These are phyloP conservation scores for Gila robusta DNA, from an alignment of 2,797 vertebrate species.

Conservation along the genomic window DNA sequence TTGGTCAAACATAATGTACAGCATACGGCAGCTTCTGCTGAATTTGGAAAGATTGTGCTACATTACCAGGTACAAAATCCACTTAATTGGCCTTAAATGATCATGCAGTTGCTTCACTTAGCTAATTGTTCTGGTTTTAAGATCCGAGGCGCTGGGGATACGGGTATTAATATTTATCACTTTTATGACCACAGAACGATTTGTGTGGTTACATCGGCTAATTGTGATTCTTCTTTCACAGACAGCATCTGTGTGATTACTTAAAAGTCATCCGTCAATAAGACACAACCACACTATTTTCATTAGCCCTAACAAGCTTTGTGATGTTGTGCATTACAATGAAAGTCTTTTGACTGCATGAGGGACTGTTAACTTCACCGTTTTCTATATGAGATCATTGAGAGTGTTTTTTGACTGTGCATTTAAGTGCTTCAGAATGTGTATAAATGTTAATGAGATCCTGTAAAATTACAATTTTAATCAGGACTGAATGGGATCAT, in stretches of 20 bases:
- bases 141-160: conserved; percentile 27
- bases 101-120: conserved; percentile 49
- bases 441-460: conserved; percentile 15
- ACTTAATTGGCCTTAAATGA: conserved; percentile 43
- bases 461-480: not conserved
- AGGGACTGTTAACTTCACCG: not conserved
- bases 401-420: conserved; percentile 5
- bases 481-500: conserved; percentile 6
- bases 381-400: not conserved
- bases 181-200: conserved; percentile 41
- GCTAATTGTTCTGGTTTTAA: conserved; percentile 62
- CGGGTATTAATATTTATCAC: conserved; percentile 60
- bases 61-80: conserved; percentile 20
- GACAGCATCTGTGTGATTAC: conserved; percentile 72
- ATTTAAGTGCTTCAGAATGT: not conserved
- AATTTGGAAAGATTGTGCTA: not conserved
- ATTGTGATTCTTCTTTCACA: conserved; percentile 69
- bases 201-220: conserved; percentile 50
- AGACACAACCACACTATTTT: conserved; percentile 72
- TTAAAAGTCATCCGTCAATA: conserved; percentile 75
- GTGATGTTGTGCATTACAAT: conserved; percentile 70
- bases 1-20: conserved; percentile 7
- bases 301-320: conserved; percentile 76
- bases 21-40: not conserved
- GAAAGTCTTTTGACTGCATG: conserved; percentile 49